Evolutionary conservation across 2,797 vertebrate genomes (phyloP), one percentile per base, ranked within the genome.

Genomic region (Labeo calbasu): DNA sequence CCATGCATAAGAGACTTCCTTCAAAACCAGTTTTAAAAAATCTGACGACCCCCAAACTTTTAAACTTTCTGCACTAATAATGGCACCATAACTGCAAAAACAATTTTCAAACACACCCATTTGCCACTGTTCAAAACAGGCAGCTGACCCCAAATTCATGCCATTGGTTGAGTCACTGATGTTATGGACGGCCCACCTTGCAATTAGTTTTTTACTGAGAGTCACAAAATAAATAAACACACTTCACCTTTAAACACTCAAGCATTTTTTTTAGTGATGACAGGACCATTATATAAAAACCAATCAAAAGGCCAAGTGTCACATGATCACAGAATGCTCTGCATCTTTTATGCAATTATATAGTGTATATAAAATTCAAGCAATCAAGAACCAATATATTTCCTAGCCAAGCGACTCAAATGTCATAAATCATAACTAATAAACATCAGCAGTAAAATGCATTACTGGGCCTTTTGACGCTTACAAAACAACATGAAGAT

Each of bases 381-480:
- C 71, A 53, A 73, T 53, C 17, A 50, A 71, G 14, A 71, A 23
- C n/a, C n/a, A 50, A 48, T 71, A 50, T n/a, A 71, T 23, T 48
- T 55, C 48, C 46, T 65, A 48, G 23, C 23, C 15, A 78, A 53
- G 46, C 8, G 19, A 63, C 10, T 28, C n/a, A 25, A 77, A 71
- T 71, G 43, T 71, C 48, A 72, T 51, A 19, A 73, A 50, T 51
- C 48, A 68, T 17, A 43, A 48, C 14, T 63, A n/a, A 17, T 46
- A 61, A 77, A 61, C 40, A 63, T 78, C 59, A 65, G 23, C 43
- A 21, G 23, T 17, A 46, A 77, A 77, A 14, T n/a, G 51, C 72
- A 63, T 28, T 28, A 63, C 55, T 48, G 46, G 17, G 28, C 21
- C 13, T n/a, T 79, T 28, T 14, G 50, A 75, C 6, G 4, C 63